Evolutionary conservation across 2,797 vertebrate genomes (phyloP), one percentile per base, ranked within the genome.

Genomic region (Platalea minor): DNA sequence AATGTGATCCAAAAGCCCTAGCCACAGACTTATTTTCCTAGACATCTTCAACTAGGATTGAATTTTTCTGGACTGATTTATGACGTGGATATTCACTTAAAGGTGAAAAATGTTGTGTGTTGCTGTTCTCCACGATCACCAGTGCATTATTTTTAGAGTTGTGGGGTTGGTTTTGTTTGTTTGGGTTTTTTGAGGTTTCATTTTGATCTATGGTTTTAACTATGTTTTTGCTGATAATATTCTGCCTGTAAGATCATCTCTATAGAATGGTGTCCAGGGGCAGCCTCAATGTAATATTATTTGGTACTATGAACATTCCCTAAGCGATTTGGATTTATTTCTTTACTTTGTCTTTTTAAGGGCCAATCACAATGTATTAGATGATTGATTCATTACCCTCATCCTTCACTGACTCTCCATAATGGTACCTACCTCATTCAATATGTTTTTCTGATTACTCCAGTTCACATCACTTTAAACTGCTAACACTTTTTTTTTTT

Each of bases 91-190:
- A 13, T n/a, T 20, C 24, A 24, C 35, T 26, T 70, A 21, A 12
- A 86, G 13, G 7, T n/a, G 14, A 84, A 90, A 67, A 9, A 37
- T 35, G 1, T 23, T 37, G 10, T 19, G 21, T 43, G 14, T 4
- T 76, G 9, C 10, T 59, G 10, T 90, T 94, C 59, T 61, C 4
- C 5, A 17, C 20, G 73, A 16, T 46, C 8, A 85, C 2, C 6
- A 17, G 2, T 37, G 3, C 0, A 2, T 23, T 80, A 10, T 31
- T 81, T 69, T 84, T 53, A 17, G 6, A 46, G 15, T 14, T 37
- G 9, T 19, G 18, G 8, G 2, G 16, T 0, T 10, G 31, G 28
- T 18, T 4, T n/a, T 6, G 4, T 45, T 65, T 35, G 2, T 2
- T 54, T 46, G 2, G 4, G 1, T 26, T n/a, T 76, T 56, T 41